These are phyloP conservation scores for Platycercus adscitus DNA, from an alignment of 2,113 vertebrate species.

Conservation along the genomic window DNA sequence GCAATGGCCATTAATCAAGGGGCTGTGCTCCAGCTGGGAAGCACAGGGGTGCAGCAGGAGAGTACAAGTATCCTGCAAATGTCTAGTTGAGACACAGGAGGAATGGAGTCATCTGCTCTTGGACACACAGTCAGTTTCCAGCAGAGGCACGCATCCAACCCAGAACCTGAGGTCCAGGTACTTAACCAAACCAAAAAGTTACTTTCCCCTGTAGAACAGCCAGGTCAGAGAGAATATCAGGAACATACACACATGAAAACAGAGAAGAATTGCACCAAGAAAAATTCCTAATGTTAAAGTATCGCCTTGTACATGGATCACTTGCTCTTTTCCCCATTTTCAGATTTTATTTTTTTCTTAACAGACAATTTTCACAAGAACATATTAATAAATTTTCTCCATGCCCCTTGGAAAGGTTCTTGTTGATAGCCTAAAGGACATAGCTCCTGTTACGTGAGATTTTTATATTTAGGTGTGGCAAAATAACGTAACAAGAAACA, in stretches of 20 bases:
- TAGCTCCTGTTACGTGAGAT: neutral
- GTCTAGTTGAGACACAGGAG: neutral
- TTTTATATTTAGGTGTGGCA: neutral
- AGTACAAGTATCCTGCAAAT: neutral
- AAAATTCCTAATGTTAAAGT: neutral
- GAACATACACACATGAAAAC: neutral
- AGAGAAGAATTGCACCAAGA: neutral
- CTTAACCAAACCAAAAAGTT: neutral
- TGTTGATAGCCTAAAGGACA: neutral
- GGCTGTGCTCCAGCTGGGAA: neutral
- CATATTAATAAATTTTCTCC: neutral
- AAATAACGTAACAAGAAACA: neutral
- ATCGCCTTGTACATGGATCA: neutral
- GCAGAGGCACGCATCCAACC: neutral
- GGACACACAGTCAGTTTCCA: neutral
- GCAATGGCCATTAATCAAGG: neutral
- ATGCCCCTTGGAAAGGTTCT: neutral
- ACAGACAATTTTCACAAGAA: neutral
- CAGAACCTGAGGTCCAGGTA: neutral
- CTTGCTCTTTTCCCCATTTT: neutral
- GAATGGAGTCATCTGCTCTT: neutral
- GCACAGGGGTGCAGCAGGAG: neutral
- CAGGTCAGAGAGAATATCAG: neutral
- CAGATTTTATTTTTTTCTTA: neutral
- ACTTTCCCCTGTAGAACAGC: neutral